These are phyloP conservation scores for Cassiopea andromeda DNA, from an alignment of 30 jellyfish, hydroid and myxozoan species.

Conservation along the genomic window DNA sequence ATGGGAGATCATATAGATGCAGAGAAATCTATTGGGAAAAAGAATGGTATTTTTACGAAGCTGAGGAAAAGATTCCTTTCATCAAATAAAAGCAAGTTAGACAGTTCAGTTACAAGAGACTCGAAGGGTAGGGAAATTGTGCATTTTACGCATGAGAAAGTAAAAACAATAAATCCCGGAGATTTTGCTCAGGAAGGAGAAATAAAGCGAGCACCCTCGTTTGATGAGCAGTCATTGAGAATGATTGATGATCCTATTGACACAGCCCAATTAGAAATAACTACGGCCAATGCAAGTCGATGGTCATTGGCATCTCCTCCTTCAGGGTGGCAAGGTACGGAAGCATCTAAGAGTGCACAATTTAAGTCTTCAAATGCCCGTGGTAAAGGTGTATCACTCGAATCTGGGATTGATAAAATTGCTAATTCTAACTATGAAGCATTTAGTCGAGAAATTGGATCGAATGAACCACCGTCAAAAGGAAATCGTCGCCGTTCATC, in stretches of 20 bases:
- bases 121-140: slow-evolving; percentile 72
- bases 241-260: slow-evolving; percentile 7
- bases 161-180: slow-evolving; percentile 13
- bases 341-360: background rate
- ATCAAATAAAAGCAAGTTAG: slow-evolving; percentile 47
- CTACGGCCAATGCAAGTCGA: background rate
- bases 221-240: slow-evolving; percentile 73
- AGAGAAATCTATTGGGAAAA: slow-evolving; percentile 29
- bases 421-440: background rate
- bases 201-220: slow-evolving; percentile 53
- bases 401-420: slow-evolving; percentile 45
- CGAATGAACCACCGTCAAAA: slow-evolving; percentile 20
- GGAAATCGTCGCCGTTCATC: slow-evolving; percentile 58
- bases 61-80: slow-evolving; percentile 49
- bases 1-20: slow-evolving; percentile 63
- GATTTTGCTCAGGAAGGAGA: slow-evolving; percentile 5
- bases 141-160: slow-evolving; percentile 68
- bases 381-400: slow-evolving; percentile 42
- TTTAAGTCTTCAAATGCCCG: slow-evolving; percentile 6
- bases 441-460: background rate
- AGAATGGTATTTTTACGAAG: slow-evolving; percentile 57
- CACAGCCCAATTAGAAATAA: background rate
- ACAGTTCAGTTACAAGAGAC: slow-evolving; percentile 34
- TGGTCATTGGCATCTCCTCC: slow-evolving; percentile 36
- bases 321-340: slow-evolving; percentile 19